Evolutionary conservation across 2,888 invertebrate genomes (phyloP).

Genomic region (Andricus curvator): DNA sequence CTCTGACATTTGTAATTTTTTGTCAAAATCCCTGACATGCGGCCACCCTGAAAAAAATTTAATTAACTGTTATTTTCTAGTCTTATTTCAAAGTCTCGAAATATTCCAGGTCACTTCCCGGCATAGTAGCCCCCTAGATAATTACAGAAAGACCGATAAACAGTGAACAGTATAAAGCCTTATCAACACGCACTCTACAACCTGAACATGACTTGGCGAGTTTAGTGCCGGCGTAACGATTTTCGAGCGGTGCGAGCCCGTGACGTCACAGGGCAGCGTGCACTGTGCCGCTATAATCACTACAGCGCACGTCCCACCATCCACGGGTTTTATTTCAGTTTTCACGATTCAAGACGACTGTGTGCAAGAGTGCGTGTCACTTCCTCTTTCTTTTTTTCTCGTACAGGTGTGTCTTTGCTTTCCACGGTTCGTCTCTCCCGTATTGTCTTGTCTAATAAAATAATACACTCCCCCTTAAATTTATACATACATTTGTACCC

Average conservation of each 20-base stretch:
- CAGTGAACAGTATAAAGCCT: no score
- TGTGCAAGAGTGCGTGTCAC: constrained; percentile 25
- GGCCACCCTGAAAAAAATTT: no score
- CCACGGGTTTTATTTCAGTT: not conserved
- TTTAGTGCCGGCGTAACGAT: constrained; percentile 16
- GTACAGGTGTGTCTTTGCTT: constrained; percentile 53
- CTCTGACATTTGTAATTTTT: no score
- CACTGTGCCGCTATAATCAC: not conserved
- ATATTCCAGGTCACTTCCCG: no score
- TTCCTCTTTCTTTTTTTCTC: not conserved
- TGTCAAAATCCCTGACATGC: no score
- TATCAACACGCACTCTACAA: not conserved
- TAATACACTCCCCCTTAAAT: not conserved
- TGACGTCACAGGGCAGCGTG: constrained; percentile 51
- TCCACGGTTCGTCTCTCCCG: constrained; percentile 47
- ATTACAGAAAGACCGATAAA: no score
- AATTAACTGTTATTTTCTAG: no score
- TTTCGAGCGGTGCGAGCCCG: constrained; percentile 1
- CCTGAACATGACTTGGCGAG: not conserved
- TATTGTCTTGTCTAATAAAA: constrained; percentile 20
- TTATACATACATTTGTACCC: not conserved
- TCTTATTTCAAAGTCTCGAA: no score
- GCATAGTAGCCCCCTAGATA: no score
- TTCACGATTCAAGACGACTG: not conserved
- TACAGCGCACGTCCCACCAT: constrained; percentile 22